Percentiles rank a stretch among this genome's conserved stretches.
These are phyloP conservation scores for Semibalanus balanoides DNA, from an alignment of 1,140 invertebrate species.

Conservation along the genomic window DNA sequence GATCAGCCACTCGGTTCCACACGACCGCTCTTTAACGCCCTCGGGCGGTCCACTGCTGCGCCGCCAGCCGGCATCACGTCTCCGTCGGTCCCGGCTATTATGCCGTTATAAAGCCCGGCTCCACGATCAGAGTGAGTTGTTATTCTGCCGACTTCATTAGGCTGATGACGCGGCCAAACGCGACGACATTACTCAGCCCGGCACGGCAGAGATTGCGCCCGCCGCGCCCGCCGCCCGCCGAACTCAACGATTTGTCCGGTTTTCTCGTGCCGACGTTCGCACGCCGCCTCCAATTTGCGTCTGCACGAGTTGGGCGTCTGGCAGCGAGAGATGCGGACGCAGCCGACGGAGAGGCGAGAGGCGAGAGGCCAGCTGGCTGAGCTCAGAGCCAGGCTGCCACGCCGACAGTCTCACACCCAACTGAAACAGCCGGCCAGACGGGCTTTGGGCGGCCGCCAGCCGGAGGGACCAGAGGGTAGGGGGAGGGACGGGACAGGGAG, in stretches of 20 bases:
- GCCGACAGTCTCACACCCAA: neutral
- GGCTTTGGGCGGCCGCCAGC: neutral
- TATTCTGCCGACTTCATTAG: neutral
- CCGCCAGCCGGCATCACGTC: neutral
- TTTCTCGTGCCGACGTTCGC: neutral
- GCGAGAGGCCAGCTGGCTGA: neutral
- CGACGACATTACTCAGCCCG: neutral
- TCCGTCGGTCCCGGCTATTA: neutral
- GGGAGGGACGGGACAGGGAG: neutral
- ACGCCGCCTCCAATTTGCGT: neutral
- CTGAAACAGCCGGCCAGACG: neutral
- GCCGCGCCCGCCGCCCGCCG: no score
- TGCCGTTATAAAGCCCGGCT: neutral
- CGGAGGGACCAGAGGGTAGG: no score
- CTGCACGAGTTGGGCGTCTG: neutral
- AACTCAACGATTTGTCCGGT: neutral
- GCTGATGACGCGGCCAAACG: neutral
- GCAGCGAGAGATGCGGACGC: no score
- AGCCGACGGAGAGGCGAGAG: no score
- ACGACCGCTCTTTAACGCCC: no score
- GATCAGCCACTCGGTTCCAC: no score
- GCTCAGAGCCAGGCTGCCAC: no score
- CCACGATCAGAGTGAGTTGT: neutral
- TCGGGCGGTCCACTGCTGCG: no score
- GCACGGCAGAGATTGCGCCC: neutral